Conservation (phyloP, 1,140 invertebrate species). For the Zaprionus kolodkinae region DNA sequence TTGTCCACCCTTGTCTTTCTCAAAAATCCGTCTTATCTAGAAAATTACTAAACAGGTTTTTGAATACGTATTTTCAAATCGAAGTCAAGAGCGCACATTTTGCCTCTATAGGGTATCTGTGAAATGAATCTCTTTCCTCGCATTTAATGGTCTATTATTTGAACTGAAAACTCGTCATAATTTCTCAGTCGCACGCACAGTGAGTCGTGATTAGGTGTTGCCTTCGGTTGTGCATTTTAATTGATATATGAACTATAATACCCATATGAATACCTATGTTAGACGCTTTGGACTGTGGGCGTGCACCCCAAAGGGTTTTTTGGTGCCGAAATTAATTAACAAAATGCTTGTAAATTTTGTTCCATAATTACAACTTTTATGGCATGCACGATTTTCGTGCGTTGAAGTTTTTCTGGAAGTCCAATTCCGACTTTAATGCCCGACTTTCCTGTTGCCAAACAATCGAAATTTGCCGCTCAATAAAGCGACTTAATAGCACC, state of each 20-base stretch:
- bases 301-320: constrained; percentile 50
- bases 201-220: constrained; percentile 49
- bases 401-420: constrained; percentile 24
- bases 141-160: background rate
- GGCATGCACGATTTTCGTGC: constrained; percentile 62
- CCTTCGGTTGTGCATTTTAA: constrained; percentile 62
- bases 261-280: background rate
- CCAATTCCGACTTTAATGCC: constrained; percentile 17
- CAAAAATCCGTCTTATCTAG: too few species aligned
- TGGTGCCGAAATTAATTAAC: constrained; percentile 75
- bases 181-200: constrained; percentile 56
- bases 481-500: constrained; percentile 72
- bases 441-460: constrained; percentile 43
- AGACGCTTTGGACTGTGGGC: constrained; percentile 20
- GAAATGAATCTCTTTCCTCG: background rate
- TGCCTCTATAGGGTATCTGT: background rate
- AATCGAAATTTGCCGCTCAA: constrained; percentile 72
- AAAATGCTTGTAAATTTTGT: constrained; percentile 70
- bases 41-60: too few species aligned
- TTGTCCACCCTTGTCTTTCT: too few species aligned
- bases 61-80: too few species aligned
- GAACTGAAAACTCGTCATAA: constrained; percentile 21
- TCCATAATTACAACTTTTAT: constrained; percentile 65
- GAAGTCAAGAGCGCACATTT: too few species aligned
- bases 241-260: constrained; percentile 50